Conservation (phyloP, 2,797 vertebrate genomes). For the Rhodeus uyekii region DNA sequence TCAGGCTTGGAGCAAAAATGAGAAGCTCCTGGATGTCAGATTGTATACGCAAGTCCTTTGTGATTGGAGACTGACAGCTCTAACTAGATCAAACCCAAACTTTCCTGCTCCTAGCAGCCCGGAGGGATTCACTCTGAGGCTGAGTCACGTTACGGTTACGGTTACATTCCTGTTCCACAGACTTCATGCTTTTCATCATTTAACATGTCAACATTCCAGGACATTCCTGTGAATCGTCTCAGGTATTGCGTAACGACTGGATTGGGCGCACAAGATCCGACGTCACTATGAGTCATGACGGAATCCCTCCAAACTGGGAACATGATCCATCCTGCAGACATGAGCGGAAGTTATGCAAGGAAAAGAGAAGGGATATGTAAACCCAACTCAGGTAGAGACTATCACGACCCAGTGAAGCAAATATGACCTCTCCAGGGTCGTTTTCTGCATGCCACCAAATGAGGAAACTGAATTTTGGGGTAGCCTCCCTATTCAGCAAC, state of each 20-base stretch:
- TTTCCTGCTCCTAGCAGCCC: conserved; percentile 4
- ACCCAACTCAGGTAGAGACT: conserved; percentile 34
- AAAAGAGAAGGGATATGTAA: conserved; percentile 29
- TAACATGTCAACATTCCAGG: background rate
- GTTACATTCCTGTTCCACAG: background rate
- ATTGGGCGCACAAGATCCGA: background rate
- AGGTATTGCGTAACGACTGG: conserved; percentile 1
- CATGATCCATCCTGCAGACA: conserved; percentile 7
- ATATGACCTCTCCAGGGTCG: background rate
- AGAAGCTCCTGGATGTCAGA: too few relatives aligned
- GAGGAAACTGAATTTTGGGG: background rate
- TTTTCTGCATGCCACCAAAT: background rate
- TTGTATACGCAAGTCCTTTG: too few relatives aligned
- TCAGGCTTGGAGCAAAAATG: too few relatives aligned
- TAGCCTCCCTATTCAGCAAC: background rate
- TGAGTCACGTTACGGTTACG: background rate
- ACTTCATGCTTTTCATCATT: background rate
- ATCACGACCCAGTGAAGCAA: conserved; percentile 1
- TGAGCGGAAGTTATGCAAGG: background rate
- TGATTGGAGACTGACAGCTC: too few relatives aligned
- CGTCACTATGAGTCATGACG: background rate
- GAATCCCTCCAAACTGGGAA: conserved; percentile 1
- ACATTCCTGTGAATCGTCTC: background rate
- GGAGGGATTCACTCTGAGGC: background rate
- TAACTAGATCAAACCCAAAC: conserved; percentile 16